Base-by-base conservation (phyloP, 2,113 vertebrate genomes). In the Oncorhynchus kisutch region DNA sequence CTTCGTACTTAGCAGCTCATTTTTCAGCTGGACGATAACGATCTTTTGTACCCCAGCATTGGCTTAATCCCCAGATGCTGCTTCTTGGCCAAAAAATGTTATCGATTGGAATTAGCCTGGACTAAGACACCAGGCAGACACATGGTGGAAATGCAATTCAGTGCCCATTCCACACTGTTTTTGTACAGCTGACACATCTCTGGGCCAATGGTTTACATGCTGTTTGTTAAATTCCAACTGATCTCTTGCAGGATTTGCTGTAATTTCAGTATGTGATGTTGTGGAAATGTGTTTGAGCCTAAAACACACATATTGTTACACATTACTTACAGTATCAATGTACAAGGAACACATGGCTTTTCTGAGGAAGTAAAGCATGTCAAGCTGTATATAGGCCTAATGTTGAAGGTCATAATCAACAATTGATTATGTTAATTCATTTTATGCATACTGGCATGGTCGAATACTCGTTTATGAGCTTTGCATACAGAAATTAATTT, bases 1-100 rank as follows among this genome's bases (percentile, higher is more conserved):
- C 62, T 70, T 39, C 73, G 71, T 57, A 74, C 81, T 25, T 65
- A 85, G 74, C 76, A 74, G 76, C 75, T 84, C 72, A 16, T 87
- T 88, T 81, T 82, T 91, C 87, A 89, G 83, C 76, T 12, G 65
- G 83, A 79, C 29, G 86, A 90, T 89, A 89, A 85, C 76, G 70
- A 85, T 89, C 86, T 85, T 81, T 83, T 75, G 76, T 79, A 70
- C 20, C 66, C 51, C 65, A 70, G 73, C 67, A 62, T 62, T 64
- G 54, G 48, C 68, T 7, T 70, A 80, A 74, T 69, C 48, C 76
- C 75, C 39, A 14, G 29, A 3, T 6, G 3, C 27, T 70, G 16
- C 62, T 29, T 69, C 75, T 71, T 49, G 70, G 77, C 78, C 59
- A 8, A 48, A 0, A 60, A 71, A 62, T 18, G 1, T 74, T 77